Evolutionary conservation across 2,888 invertebrate genomes (phyloP).

Genomic region (Aethes cnicana): DNA sequence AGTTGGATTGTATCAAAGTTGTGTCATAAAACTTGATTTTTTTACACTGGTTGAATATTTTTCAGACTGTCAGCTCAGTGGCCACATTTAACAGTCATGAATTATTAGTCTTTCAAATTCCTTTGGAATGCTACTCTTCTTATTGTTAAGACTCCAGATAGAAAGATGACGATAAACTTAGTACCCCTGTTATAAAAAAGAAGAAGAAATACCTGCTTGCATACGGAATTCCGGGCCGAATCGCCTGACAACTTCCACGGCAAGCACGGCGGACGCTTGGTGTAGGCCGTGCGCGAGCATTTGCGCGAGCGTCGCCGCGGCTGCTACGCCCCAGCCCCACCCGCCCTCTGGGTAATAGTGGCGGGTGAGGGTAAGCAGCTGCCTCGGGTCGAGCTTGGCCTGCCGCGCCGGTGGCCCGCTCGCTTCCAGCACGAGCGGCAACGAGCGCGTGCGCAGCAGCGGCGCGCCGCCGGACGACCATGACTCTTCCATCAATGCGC

Average conservation of each 20-base stretch:
- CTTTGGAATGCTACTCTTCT: too few relatives aligned
- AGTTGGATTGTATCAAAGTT: too few relatives aligned
- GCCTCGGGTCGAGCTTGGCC: slow-evolving; percentile 79
- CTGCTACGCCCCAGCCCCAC: slow-evolving; percentile 92
- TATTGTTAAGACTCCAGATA: too few relatives aligned
- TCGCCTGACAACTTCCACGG: slow-evolving; percentile 81
- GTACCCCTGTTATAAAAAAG: too few relatives aligned
- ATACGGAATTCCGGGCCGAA: slow-evolving; percentile 83
- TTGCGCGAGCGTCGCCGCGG: slow-evolving; percentile 88
- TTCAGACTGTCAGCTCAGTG: too few relatives aligned
- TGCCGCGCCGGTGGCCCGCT: slow-evolving; percentile 74
- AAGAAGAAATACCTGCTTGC: slow-evolving; percentile 86
- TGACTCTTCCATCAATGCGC: slow-evolving; percentile 80
- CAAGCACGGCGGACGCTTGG: slow-evolving; percentile 84
- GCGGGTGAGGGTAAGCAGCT: slow-evolving; percentile 86
- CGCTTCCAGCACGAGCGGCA: slow-evolving; percentile 84
- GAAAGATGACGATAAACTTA: background rate
- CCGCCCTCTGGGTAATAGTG: slow-evolving; percentile 94
- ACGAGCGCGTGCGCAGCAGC: slow-evolving; percentile 85
- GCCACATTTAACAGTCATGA: too few relatives aligned
- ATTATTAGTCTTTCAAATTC: too few relatives aligned
- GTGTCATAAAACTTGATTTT: too few relatives aligned
- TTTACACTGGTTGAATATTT: too few relatives aligned
- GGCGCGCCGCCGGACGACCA: slow-evolving; percentile 82
- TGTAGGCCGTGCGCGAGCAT: slow-evolving; percentile 89